phyloP scores from a whole-genome alignment of 2,797 vertebrate genomes.

The Melanotaenia pygmaea region DNA sequence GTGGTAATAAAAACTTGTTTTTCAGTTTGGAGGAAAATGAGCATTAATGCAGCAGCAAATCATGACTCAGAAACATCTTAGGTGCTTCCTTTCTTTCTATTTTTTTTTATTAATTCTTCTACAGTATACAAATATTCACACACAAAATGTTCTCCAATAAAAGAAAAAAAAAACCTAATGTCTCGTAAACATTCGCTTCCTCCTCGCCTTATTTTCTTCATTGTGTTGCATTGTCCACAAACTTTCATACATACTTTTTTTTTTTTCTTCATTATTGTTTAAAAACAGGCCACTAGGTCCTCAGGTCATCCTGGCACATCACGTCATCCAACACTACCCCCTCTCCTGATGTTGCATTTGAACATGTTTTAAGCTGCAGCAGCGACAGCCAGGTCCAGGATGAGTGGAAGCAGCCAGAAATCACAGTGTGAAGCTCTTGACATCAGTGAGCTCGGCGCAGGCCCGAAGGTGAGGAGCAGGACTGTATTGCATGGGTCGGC shows the following conservation, averaged over 20 bases:
- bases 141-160: constrained; percentile 84
- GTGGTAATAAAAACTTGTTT: too few species aligned
- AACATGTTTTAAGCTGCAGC: constrained; percentile 21
- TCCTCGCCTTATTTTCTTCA: constrained; percentile 62
- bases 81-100: constrained; percentile 86
- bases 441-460: constrained; percentile 75
- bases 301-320: not conserved
- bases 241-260: constrained; percentile 25
- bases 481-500: constrained; percentile 65
- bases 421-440: constrained; percentile 94
- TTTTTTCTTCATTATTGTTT: constrained; percentile 8
- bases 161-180: constrained; percentile 69
- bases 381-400: constrained; percentile 39
- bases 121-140: constrained; percentile 94
- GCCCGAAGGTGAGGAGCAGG: constrained; percentile 54
- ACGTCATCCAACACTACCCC: too few species aligned
- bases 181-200: constrained; percentile 89
- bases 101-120: constrained; percentile 88
- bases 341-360: too few species aligned
- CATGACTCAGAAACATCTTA: constrained; percentile 44
- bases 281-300: constrained; percentile 35
- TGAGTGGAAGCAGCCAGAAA: constrained; percentile 76
- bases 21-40: not conserved
- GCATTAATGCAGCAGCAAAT: constrained; percentile 26
- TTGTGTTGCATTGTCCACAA: constrained; percentile 56